Base-by-base conservation (phyloP, 2,888 invertebrate genomes). In the Brachyptera risi region DNA sequence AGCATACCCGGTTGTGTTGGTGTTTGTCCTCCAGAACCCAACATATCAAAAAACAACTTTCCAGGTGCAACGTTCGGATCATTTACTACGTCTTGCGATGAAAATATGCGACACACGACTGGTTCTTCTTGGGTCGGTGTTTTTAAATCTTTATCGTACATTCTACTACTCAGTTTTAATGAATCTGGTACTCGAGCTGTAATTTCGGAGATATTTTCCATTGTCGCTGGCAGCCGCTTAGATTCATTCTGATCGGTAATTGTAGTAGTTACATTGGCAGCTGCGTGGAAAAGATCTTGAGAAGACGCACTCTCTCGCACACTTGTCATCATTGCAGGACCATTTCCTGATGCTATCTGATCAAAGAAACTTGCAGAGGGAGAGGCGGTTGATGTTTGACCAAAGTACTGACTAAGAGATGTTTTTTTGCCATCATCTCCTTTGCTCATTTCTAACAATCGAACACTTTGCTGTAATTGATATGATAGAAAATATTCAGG, bases 41-140 rank as follows among this genome's bases (percentile, higher is more conserved):
- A 75, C 59, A 77, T 70, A 69, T 78, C 78, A 65, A 79, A 79
- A 68, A 79, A 78, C 7, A 75, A 71, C 60, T 76, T 76, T 9
- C 75, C 74, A 13, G 75, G 60, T 5, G 67, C 59, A 64, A 4
- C 26, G n/a, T n/a, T n/a, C n/a, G n/a, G n/a, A 2, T 47, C 9
- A 7, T 31, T 15, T 26, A 37, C 38, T 3, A 72, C 68, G 7
- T 73, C 70, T 21, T 65, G 62, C n/a, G 74, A 72, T 68, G 77
- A 72, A 68, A 79, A 79, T 59, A 79, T 70, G 68, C 76, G 72
- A 65, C 78, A 78, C 1, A 78, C 76, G 62, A 75, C 74, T 11
- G 78, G 78, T 66, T 79, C 78, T 59, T 73, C 73, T 61, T 69
- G 69, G 13, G 65, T 51, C 19, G 63, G 49, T 47, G 66, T 63